Evolutionary conservation across 2,113 vertebrate genomes (phyloP), one percentile per base, ranked within the genome.

Genomic region (Nymphicus hollandicus): DNA sequence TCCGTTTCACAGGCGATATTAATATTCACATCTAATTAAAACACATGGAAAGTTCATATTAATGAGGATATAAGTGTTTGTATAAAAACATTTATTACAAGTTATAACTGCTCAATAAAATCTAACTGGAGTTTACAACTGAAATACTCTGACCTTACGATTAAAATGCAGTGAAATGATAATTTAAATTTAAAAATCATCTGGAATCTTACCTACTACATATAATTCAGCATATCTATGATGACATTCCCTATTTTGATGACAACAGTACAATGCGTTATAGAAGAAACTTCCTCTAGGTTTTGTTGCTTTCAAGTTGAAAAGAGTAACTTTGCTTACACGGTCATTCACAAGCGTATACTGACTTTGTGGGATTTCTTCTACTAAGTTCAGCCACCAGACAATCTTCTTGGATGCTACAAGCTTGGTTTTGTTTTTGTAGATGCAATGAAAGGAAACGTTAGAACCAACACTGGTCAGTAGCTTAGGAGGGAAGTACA

Each of bases 401-500:
- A 94, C 93, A 66, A 99, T 98, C 43, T 96, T 95, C 91, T 96
- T 94, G 39, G 98, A 96, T 37, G 68, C 71, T 44, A 99, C 97
- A 2, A 96, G 95, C 89, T 97, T 73, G 72, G 90, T 97, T 83
- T 86, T 96, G 82, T 98, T 97, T 78, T 98, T 99, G 85, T 99
- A 99, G 68, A 98, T 94, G 77, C 99, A 99, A 27, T 98, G 97
- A 31, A 99, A 97, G 0, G 99, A 99, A 43, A 98, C 87, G 1
- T 98, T 98, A 55, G 98, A 98, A 9, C 99, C 99, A 1, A 97
- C 97, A 2, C 89, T 97, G 23, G 95, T 97, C 93, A 99, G 97
- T 44, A 98, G 92, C 91, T 98, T 98, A 53, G 98, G 93, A 17
- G 99, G 99, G 58, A 99, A 98, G 97, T 99, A 99, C 71, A 98